These are phyloP conservation scores for Hipparchia sbordonii DNA, from an alignment of 2,888 invertebrate genomes.

Conservation along the genomic window DNA sequence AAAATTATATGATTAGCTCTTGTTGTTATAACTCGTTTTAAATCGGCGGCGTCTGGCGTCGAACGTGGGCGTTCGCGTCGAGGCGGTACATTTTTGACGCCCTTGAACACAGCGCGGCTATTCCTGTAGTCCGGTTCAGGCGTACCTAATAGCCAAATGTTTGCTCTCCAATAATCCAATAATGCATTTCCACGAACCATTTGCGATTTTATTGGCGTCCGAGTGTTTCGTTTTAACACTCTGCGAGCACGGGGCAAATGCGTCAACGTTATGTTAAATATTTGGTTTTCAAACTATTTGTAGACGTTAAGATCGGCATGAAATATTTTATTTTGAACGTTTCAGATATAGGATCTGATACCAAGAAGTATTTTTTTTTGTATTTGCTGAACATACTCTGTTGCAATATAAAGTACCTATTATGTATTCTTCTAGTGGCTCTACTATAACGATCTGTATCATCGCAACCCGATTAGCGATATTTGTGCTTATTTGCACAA, in stretches of 20 bases:
- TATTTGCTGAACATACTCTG: too few relatives aligned
- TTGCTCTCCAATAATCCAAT: conserved; percentile 38
- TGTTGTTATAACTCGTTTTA: conserved; percentile 55
- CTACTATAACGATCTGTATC: too few relatives aligned
- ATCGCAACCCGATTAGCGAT: too few relatives aligned
- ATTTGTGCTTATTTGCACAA: too few relatives aligned
- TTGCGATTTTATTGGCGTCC: conserved; percentile 35
- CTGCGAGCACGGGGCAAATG: background rate
- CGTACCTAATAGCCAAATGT: conserved; percentile 37
- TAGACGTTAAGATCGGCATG: background rate
- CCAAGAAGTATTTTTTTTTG: too few relatives aligned
- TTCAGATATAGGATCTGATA: too few relatives aligned
- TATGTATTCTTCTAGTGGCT: too few relatives aligned
- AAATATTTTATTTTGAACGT: too few relatives aligned
- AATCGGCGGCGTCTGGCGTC: conserved; percentile 53
- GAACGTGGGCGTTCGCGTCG: conserved; percentile 43
- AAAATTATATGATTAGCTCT: conserved; percentile 42
- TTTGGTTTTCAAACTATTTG: conserved; percentile 1
- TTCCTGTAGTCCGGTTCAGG: conserved; percentile 42
- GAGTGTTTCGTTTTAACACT: conserved; percentile 43
- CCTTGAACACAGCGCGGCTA: conserved; percentile 51
- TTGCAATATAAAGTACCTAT: too few relatives aligned
- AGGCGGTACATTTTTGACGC: conserved; percentile 44
- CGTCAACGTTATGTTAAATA: conserved; percentile 10
- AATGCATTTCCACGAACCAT: conserved; percentile 37